A percentile compares a stretch with the other conserved stretches of the same genome.
phyloP scores from a whole-genome alignment of 2,113 vertebrate genomes.

The Ictalurus punctatus region DNA sequence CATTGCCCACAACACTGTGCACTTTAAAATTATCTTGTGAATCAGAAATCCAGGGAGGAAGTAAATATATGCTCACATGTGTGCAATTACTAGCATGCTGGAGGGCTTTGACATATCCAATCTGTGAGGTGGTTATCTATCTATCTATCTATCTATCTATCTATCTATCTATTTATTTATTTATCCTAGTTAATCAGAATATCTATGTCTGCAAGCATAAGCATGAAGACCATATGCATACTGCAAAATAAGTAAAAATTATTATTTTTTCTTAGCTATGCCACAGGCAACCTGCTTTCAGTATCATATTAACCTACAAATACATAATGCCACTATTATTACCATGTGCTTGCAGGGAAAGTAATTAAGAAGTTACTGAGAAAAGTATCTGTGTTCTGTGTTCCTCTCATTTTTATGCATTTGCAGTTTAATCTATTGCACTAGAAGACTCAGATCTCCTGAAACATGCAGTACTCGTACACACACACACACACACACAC shows the following conservation, averaged over 20 bases:
- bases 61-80: slow-evolving; percentile 2
- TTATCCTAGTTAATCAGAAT: not conserved
- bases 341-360: slow-evolving; percentile 46
- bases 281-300: slow-evolving; percentile 31
- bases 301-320: slow-evolving; percentile 47
- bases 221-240: not conserved
- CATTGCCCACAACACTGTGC: not conserved
- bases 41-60: slow-evolving; percentile 5
- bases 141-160: not conserved
- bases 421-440: slow-evolving; percentile 43
- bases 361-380: slow-evolving; percentile 64
- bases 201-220: not conserved
- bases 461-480: not conserved
- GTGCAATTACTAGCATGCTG: not conserved
- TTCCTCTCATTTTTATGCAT: slow-evolving; percentile 57
- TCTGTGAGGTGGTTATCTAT: not conserved
- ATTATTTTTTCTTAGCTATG: not conserved
- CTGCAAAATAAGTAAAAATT: not conserved
- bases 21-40: slow-evolving; percentile 17
- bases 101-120: not conserved
- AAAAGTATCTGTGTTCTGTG: slow-evolving; percentile 63
- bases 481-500: slow-evolving; percentile 14
- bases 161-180: not conserved
- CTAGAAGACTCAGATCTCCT: not conserved
- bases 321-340: slow-evolving; percentile 61